These are phyloP conservation scores for Halcyon badia DNA, from an alignment of 2,797 vertebrate genomes.

Conservation along the genomic window DNA sequence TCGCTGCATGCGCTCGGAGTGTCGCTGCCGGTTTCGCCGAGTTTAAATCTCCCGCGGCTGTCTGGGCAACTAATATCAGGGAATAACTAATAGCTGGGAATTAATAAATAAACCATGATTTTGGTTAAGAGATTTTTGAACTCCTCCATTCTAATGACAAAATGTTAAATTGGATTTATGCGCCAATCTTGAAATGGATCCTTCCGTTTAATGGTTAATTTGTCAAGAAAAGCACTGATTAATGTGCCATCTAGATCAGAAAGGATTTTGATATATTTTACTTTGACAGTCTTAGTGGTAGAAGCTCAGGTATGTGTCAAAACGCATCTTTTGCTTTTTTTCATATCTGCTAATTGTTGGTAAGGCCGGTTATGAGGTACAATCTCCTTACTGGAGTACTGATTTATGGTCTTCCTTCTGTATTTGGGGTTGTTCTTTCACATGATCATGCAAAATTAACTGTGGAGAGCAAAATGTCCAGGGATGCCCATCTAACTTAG, in stretches of 20 bases:
- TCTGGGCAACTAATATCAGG: too few species aligned
- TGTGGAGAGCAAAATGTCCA: neutral
- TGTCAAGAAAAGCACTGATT: slow-evolving; percentile 11
- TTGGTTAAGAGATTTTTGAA: neutral
- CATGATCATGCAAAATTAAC: neutral
- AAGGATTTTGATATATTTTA: slow-evolving; percentile 13
- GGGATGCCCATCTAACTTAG: neutral
- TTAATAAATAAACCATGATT: neutral
- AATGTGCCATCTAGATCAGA: neutral
- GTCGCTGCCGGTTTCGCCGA: too few species aligned
- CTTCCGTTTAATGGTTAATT: neutral
- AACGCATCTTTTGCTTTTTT: slow-evolving; percentile 3
- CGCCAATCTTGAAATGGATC: neutral
- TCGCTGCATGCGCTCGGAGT: too few species aligned
- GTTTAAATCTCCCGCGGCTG: too few species aligned
- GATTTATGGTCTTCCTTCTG: neutral
- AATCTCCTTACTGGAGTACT: slow-evolving; percentile 9
- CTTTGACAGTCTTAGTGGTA: neutral
- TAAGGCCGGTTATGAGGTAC: neutral
- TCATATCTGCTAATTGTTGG: neutral
- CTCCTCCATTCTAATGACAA: neutral
- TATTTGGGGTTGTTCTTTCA: slow-evolving; percentile 26
- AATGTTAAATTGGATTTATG: slow-evolving; percentile 23
- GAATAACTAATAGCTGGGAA: too few species aligned
- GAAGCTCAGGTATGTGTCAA: neutral